phyloP scores from a whole-genome alignment of 1,140 invertebrate species.

The Caerostris darwini region DNA sequence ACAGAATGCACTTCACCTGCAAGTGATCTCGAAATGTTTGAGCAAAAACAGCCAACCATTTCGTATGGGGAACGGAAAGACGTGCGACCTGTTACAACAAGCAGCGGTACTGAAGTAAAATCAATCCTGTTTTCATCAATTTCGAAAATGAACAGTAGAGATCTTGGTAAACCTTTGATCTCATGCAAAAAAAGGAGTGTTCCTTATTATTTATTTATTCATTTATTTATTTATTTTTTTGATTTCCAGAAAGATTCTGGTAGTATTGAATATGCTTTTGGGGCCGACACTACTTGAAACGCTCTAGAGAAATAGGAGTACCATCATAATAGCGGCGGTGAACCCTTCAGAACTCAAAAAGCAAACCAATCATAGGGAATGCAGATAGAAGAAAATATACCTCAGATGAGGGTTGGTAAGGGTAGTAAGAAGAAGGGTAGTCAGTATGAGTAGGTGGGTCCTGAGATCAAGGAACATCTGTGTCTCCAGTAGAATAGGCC shows the following conservation, averaged over 20 bases:
- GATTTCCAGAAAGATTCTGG: background rate
- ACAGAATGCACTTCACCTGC: background rate
- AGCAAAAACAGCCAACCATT: background rate
- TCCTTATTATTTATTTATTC: constrained; percentile 14
- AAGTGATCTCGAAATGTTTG: background rate
- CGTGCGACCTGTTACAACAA: background rate
- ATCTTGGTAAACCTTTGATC: constrained; percentile 36
- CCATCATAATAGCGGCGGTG: constrained; percentile 34
- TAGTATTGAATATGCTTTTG: constrained; percentile 16
- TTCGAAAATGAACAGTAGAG: constrained; percentile 49
- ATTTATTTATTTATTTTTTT: background rate
- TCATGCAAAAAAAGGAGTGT: background rate
- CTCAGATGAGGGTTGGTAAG: constrained; percentile 43
- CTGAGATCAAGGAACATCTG: constrained; percentile 71
- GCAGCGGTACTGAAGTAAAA: constrained; percentile 25
- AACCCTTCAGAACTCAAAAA: constrained; percentile 49
- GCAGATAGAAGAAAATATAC: constrained; percentile 67
- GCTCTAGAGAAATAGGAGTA: constrained; percentile 46
- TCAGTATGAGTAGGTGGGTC: constrained; percentile 35
- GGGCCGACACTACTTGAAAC: constrained; percentile 28
- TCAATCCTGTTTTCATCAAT: constrained; percentile 50
- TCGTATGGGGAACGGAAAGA: constrained; percentile 15
- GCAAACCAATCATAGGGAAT: constrained; percentile 59
- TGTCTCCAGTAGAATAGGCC: constrained; percentile 65
- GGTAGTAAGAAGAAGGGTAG: background rate